Percentiles rank a stretch among this genome's conserved stretches.
Evolutionary conservation across 35 echinoderm and acorn worm species (phyloP).

Genomic region (Heliocidaris erythrogramma): DNA sequence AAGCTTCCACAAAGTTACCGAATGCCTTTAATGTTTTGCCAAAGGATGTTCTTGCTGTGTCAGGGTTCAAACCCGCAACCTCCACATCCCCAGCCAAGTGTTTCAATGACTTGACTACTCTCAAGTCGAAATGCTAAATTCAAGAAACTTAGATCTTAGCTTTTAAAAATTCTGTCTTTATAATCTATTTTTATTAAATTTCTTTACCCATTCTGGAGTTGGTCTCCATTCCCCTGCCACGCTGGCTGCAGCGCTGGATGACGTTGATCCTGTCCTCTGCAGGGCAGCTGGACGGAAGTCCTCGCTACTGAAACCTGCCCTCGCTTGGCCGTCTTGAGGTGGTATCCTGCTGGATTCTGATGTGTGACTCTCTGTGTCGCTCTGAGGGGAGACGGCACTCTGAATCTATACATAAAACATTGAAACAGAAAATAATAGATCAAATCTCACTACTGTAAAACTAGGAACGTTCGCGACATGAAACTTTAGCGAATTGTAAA

Average conservation of each 20-base stretch:
- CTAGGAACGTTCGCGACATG: not conserved
- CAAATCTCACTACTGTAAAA: not conserved
- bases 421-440: not conserved
- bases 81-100: no score
- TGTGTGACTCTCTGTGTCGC: conserved; percentile 89
- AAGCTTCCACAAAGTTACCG: no score
- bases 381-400: conserved; percentile 41
- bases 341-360: conserved; percentile 70
- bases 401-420: not conserved
- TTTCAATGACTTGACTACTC: no score
- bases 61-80: no score
- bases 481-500: not conserved
- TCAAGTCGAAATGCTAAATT: no score
- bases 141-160: no score
- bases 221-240: conserved; percentile 80
- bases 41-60: no score
- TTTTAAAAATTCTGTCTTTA: no score
- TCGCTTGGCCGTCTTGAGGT: conserved; percentile 15
- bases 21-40: no score
- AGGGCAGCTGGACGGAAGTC: conserved; percentile 40
- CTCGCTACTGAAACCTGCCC: conserved; percentile 19
- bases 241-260: conserved; percentile 56
- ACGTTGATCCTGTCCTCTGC: conserved; percentile 71
- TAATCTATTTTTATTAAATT: not conserved
- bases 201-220: conserved; percentile 85